Conservation (phyloP, 1,140 invertebrate species). For the Eueides isabella region DNA sequence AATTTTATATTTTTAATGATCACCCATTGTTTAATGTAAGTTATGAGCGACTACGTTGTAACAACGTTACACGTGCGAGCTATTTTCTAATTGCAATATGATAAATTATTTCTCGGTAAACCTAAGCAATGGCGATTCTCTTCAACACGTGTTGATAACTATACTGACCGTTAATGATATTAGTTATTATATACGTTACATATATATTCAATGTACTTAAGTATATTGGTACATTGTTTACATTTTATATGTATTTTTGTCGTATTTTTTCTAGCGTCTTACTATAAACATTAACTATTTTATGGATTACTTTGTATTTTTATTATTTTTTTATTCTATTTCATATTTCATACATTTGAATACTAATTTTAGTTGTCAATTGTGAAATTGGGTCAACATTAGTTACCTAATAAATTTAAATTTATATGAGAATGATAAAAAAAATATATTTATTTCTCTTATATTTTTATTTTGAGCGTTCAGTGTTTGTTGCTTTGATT, state of each 20-base stretch:
- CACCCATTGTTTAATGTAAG: neutral
- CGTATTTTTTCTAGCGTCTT: no score
- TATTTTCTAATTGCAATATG: slow-evolving; percentile 13
- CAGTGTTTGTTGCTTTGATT: slow-evolving; percentile 5
- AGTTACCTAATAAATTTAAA: slow-evolving; percentile 8
- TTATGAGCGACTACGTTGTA: neutral
- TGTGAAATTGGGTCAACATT: neutral
- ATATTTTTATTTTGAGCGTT: slow-evolving; percentile 19
- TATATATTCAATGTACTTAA: neutral
- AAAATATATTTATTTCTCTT: neutral
- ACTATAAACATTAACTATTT: no score
- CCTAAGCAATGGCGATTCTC: neutral
- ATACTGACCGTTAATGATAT: neutral
- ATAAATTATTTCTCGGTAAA: slow-evolving; percentile 26
- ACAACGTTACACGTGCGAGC: slow-evolving; percentile 10
- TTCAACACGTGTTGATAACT: slow-evolving; percentile 15
- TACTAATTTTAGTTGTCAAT: neutral
- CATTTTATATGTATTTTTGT: neutral
- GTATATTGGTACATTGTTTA: neutral
- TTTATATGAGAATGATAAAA: neutral
- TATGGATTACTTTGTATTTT: no score
- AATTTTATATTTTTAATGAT: neutral
- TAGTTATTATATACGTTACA: neutral
- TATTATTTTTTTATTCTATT: neutral
- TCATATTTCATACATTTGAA: neutral